Conservation (phyloP, 2,113 vertebrate species). For the Camelus dromedarius region DNA sequence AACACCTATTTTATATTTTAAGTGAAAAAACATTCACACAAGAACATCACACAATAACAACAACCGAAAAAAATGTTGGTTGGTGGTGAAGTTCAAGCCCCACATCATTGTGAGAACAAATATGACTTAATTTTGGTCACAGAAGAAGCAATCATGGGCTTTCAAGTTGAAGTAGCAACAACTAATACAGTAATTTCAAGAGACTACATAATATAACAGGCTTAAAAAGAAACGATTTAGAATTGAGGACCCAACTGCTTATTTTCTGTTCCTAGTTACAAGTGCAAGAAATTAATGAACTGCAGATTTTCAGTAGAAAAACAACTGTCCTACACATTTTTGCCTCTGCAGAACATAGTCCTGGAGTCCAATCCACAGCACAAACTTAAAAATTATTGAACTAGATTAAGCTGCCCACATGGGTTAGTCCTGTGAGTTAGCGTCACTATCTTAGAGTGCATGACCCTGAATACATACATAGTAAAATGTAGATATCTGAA, state of each 20-base stretch:
- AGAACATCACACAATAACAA: conserved; percentile 62
- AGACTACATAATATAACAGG: not conserved
- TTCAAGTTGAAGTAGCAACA: not conserved
- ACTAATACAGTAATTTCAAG: not conserved
- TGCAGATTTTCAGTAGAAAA: conserved; percentile 57
- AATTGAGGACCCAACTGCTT: not conserved
- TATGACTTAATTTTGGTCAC: not conserved
- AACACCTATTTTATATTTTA: conserved; percentile 78
- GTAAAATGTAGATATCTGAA: not conserved
- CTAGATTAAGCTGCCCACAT: not conserved
- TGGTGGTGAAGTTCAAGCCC: not conserved
- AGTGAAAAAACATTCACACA: conserved; percentile 73
- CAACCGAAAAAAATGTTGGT: conserved; percentile 20
- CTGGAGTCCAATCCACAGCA: not conserved
- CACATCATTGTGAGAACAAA: not conserved
- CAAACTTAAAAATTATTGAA: not conserved
- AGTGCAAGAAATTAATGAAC: conserved; percentile 48
- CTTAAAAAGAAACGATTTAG: conserved; percentile 26
- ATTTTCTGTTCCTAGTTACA: conserved; percentile 59
- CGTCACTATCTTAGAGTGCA: not conserved
- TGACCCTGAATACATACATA: not conserved
- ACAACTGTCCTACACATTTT: not conserved
- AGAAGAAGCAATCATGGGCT: not conserved
- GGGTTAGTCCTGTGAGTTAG: not conserved
- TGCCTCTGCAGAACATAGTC: not conserved